These are phyloP conservation scores for Prionchulus punctatus DNA, from an alignment of 2,888 invertebrate genomes.

Conservation along the genomic window DNA sequence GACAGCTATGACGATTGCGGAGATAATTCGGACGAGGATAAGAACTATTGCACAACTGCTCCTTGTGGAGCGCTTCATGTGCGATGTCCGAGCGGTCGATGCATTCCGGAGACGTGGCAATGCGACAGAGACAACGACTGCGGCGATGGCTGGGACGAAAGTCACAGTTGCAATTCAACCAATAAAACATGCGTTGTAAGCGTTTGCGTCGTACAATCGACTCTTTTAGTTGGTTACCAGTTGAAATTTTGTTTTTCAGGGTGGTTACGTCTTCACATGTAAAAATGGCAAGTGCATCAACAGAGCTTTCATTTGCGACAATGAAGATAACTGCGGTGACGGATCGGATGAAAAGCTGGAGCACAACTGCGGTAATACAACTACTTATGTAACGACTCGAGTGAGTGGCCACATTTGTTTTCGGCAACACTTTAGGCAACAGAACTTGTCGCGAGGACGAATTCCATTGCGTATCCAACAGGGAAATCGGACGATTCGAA, in stretches of 20 bases:
- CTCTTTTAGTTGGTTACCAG: no score
- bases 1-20: conserved; percentile 78
- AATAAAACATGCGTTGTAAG: background rate
- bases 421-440: conserved; percentile 57
- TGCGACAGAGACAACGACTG: conserved; percentile 96
- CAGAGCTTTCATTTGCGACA: conserved; percentile 25
- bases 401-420: background rate
- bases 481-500: conserved; percentile 51
- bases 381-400: background rate
- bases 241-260: no score
- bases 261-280: conserved; percentile 43
- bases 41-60: conserved; percentile 76
- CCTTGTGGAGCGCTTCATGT: conserved; percentile 58
- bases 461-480: conserved; percentile 37
- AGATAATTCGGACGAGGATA: conserved; percentile 60
- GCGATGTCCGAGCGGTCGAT: conserved; percentile 47
- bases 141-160: conserved; percentile 64
- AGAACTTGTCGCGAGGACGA: conserved; percentile 59
- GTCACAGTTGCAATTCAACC: conserved; percentile 22
- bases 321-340: conserved; percentile 30
- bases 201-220: no score
- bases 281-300: conserved; percentile 33
- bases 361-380: conserved; percentile 8
- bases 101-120: conserved; percentile 73
- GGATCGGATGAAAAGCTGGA: conserved; percentile 5